A percentile compares a stretch with the other conserved stretches of the same genome.
phyloP scores from a whole-genome alignment of 2,888 invertebrate species.

The Orthosia incerta region DNA sequence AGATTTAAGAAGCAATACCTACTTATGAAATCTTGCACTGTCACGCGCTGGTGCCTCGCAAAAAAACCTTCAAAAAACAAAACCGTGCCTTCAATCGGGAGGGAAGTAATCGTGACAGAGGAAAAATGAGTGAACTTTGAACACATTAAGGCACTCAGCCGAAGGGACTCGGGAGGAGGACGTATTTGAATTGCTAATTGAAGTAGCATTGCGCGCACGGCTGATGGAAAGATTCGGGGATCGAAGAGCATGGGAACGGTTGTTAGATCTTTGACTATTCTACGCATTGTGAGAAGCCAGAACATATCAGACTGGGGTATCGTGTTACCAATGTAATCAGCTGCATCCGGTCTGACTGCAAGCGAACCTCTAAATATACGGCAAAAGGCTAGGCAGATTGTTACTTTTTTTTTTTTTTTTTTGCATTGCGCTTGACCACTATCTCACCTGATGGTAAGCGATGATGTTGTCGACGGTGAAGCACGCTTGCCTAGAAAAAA shows the following conservation, averaged over 20 bases:
- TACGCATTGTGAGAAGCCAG: too few relatives aligned
- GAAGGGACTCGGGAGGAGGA: slow-evolving; percentile 29
- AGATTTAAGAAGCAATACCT: background rate
- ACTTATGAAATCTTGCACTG: slow-evolving; percentile 32
- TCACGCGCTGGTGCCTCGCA: slow-evolving; percentile 13
- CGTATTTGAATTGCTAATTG: slow-evolving; percentile 82
- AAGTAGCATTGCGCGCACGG: slow-evolving; percentile 60
- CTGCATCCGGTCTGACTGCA: too few relatives aligned
- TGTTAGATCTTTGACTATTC: too few relatives aligned
- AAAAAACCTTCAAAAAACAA: slow-evolving; percentile 18
- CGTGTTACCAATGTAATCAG: background rate
- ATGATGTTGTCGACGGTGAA: too few relatives aligned
- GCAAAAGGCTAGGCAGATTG: too few relatives aligned
- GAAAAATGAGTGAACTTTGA: slow-evolving; percentile 54
- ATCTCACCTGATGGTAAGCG: too few relatives aligned
- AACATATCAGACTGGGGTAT: too few relatives aligned
- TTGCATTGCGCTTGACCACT: too few relatives aligned
- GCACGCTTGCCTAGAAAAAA: too few relatives aligned
- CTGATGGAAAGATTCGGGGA: slow-evolving; percentile 47
- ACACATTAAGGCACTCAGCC: slow-evolving; percentile 60
- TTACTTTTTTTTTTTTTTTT: too few relatives aligned
- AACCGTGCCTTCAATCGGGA: slow-evolving; percentile 30
- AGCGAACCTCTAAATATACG: too few relatives aligned
- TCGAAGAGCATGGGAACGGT: slow-evolving; percentile 22
- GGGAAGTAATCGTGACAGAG: slow-evolving; percentile 44